Evolutionary conservation across 2,888 invertebrate species (phyloP).

Genomic region (Rhagium mordax): DNA sequence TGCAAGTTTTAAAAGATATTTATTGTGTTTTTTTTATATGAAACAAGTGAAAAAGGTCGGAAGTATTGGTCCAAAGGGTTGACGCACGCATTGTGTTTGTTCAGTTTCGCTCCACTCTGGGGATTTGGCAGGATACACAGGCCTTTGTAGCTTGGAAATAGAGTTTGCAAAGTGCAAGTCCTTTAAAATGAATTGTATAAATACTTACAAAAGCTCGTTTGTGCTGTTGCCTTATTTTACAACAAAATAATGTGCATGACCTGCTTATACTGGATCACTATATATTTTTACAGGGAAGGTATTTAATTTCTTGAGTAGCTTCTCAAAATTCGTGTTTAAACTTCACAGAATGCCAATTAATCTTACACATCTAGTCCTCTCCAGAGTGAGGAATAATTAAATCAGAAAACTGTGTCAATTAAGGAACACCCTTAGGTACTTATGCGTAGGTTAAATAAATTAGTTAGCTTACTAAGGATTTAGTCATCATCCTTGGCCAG

Average conservation of each 20-base stretch:
- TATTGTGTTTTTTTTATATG: constrained; percentile 29
- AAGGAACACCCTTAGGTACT: too few species aligned
- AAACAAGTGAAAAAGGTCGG: constrained; percentile 42
- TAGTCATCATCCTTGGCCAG: too few species aligned
- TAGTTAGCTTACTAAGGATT: too few species aligned
- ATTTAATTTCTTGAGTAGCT: too few species aligned
- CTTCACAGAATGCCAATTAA: too few species aligned
- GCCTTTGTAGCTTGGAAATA: constrained; percentile 16
- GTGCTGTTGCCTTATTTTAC: neutral
- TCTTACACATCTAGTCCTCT: too few species aligned
- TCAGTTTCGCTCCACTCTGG: constrained; percentile 22
- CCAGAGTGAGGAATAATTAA: too few species aligned
- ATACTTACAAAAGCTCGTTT: constrained; percentile 3
- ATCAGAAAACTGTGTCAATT: too few species aligned
- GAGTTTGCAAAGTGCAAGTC: constrained; percentile 21
- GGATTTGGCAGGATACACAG: constrained; percentile 5
- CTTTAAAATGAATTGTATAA: constrained; percentile 1
- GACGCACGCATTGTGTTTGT: constrained; percentile 41
- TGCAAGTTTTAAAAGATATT: constrained; percentile 37
- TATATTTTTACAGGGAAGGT: too few species aligned
- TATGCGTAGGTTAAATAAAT: too few species aligned
- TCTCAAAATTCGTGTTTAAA: too few species aligned
- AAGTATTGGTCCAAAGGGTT: constrained; percentile 39
- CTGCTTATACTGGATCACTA: neutral
- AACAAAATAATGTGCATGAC: neutral